A percentile compares a stretch with the other conserved stretches of the same genome.
Conservation (phyloP, 2,113 vertebrate genomes). For the Porphyrio hochstetteri region DNA sequence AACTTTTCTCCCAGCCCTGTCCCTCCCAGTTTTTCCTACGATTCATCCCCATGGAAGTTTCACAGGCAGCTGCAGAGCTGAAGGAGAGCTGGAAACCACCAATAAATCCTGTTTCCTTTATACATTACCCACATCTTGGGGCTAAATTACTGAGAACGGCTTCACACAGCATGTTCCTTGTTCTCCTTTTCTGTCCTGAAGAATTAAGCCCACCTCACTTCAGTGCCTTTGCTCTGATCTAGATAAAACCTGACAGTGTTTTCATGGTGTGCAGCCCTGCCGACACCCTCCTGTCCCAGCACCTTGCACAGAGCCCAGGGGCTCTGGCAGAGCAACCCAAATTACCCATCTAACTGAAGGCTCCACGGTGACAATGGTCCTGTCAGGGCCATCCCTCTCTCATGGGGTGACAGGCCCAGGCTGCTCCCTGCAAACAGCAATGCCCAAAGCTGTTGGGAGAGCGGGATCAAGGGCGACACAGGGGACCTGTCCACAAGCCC, state of each 20-base stretch:
- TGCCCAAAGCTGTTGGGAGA: background rate
- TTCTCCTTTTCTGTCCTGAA: background rate
- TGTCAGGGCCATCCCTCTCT: background rate
- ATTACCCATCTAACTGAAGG: background rate
- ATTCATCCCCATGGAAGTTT: background rate
- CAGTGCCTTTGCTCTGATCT: background rate
- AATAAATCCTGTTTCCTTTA: background rate
- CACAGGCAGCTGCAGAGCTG: background rate
- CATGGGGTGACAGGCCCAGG: background rate
- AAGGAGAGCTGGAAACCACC: background rate
- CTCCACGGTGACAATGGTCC: rapidly evolving
- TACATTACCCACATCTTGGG: background rate
- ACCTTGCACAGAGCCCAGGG: background rate
- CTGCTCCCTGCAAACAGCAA: background rate
- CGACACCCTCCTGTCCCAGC: background rate
- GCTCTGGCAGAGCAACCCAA: background rate
- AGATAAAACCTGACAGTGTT: background rate
- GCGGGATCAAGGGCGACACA: background rate
- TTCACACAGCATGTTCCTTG: background rate
- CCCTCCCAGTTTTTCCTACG: background rate
- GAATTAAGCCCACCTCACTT: background rate
- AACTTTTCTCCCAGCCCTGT: background rate
- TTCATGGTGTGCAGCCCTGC: background rate
- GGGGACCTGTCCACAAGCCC: background rate
- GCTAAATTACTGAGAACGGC: background rate